Percentiles rank a stretch among this genome's conserved stretches.
Evolutionary conservation across 2,797 vertebrate genomes (phyloP).

Genomic region (Labroides dimidiatus): DNA sequence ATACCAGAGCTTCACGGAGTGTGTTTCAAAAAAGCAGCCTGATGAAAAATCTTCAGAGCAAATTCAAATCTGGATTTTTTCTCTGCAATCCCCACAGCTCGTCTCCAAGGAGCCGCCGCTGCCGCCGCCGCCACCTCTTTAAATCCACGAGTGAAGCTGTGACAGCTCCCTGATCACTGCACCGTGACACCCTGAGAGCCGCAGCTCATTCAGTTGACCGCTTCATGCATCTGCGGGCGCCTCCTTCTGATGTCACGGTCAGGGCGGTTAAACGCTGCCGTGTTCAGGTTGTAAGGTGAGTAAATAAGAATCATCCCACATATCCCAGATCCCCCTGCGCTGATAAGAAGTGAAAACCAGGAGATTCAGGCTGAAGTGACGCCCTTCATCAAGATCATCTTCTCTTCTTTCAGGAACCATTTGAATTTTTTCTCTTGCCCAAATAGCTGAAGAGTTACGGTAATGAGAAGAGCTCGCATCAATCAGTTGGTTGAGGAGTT

Average conservation of each 20-base stretch:
- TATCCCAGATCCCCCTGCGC: no score
- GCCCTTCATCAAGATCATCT: no score
- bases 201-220: slow-evolving; percentile 63
- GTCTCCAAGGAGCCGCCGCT: neutral
- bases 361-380: no score
- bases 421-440: no score
- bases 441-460: no score
- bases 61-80: slow-evolving; percentile 32
- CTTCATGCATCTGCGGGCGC: neutral
- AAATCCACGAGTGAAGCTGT: slow-evolving; percentile 51
- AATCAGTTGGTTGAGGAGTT: no score
- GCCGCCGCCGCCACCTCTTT: slow-evolving; percentile 9
- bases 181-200: slow-evolving; percentile 50
- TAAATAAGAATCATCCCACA: neutral
- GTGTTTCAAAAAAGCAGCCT: slow-evolving; percentile 26
- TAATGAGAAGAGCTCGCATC: no score
- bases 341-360: no score
- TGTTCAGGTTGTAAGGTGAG: neutral
- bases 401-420: no score
- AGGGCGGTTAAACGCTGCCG: neutral
- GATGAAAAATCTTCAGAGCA: slow-evolving; percentile 22
- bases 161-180: slow-evolving; percentile 42
- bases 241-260: neutral
- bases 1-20: slow-evolving; percentile 43
- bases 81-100: slow-evolving; percentile 3